Evolutionary conservation across 2,888 invertebrate species (phyloP).

Genomic region (Sminthurides aquaticus): DNA sequence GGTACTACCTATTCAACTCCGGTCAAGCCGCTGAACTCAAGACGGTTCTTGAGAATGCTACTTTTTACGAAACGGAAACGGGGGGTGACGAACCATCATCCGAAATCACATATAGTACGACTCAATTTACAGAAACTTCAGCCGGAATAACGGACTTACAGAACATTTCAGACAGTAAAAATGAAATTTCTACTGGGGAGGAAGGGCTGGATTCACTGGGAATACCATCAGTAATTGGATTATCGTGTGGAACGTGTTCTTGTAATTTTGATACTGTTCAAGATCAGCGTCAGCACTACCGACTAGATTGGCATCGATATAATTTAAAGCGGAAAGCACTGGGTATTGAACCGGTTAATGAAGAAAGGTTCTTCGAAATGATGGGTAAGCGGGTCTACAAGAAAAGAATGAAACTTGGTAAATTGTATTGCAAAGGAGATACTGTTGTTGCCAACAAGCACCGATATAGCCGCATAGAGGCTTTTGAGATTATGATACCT

Average conservation of each 20-base stretch:
- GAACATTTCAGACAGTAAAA: too few species aligned
- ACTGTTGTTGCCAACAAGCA: too few species aligned
- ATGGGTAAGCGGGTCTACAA: conserved; percentile 49
- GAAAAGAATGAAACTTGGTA: too few species aligned
- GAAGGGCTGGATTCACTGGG: too few species aligned
- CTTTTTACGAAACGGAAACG: neutral
- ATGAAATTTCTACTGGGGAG: too few species aligned
- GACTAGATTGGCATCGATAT: conserved; percentile 76
- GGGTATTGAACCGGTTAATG: conserved; percentile 53
- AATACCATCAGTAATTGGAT: neutral
- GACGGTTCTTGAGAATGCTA: neutral
- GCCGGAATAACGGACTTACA: too few species aligned
- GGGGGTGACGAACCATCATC: too few species aligned
- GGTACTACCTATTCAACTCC: neutral
- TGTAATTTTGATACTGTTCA: neutral
- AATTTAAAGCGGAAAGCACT: conserved; percentile 66
- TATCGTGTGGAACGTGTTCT: too few species aligned
- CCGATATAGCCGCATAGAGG: too few species aligned
- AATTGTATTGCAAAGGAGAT: neutral
- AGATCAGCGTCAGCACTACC: conserved; percentile 67
- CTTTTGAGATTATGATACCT: too few species aligned
- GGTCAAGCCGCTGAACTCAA: neutral
- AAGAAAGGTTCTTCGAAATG: conserved; percentile 54
- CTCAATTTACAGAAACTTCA: too few species aligned
- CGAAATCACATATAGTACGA: too few species aligned